Evolutionary conservation across 2,888 invertebrate genomes (phyloP), one percentile per base, ranked within the genome.

Genomic region (Drosophila algonquin): DNA sequence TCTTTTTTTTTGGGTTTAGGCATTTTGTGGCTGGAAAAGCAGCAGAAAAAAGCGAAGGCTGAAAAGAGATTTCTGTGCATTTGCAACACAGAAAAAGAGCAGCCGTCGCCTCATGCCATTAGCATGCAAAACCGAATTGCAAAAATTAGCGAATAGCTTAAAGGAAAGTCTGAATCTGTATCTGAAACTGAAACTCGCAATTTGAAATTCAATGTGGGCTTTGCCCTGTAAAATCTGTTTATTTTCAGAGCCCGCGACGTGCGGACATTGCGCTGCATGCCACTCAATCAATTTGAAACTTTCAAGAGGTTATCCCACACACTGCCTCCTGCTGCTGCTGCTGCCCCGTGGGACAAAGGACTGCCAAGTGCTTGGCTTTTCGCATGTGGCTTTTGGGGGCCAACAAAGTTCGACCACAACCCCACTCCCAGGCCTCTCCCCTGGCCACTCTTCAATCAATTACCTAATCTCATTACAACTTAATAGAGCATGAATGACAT

Each of bases 401-500:
- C 52, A 46, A 40, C 40, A 40, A 40, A 73, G 65, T 75, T 56
- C 70, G 60, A 63, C 71, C 60, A 67, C 12, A 12, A 21, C 21
- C 21, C 21, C 21, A 3, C 21, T 1, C 14, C 35, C 9, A 32
- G 8, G 8, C 9, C 35, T 3, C 1, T 5, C 35, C 35, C 64
- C 59, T 70, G 65, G 50, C 48, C 56, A 54, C 69, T 69, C 73
- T 79, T 78, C 76, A 88, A 85, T 88, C 88, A 85, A 85, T 88
- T 88, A 83, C 87, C 87, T 79, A 88, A 88, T 79, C 88, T 83
- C 84, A 88, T 85, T 86, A 88, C 81, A 57, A 76, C 75, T 88
- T 88, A 88, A 86, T 88, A 88, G 85, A 81, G 88, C 88, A 72
- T 86, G 71, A 59, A 59, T 62, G 76, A 30, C 53, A 60, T 51